These are phyloP conservation scores for Heterohyrax brucei DNA, from an alignment of 2,797 vertebrate genomes.

Conservation along the genomic window DNA sequence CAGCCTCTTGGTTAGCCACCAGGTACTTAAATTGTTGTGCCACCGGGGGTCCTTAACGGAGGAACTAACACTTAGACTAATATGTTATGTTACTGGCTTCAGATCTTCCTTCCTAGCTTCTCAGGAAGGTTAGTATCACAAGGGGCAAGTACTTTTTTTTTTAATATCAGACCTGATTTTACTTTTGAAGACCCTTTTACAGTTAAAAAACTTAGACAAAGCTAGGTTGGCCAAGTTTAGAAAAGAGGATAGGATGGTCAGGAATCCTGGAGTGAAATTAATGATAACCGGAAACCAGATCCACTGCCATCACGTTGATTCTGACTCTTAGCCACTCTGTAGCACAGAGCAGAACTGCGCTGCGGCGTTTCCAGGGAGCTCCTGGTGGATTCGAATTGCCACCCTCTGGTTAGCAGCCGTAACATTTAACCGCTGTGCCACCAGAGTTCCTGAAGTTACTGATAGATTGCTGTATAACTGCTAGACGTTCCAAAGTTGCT, in stretches of 20 bases:
- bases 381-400: no score
- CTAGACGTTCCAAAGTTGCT: not conserved
- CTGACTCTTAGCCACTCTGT: no score
- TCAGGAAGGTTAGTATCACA: slow-evolving; percentile 53
- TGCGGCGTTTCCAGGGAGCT: no score
- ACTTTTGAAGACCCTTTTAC: slow-evolving; percentile 26
- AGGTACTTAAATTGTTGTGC: not conserved
- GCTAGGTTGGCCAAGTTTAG: not conserved
- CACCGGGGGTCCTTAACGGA: no score
- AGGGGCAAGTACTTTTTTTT: slow-evolving; percentile 24
- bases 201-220: slow-evolving; percentile 1
- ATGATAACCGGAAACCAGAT: no score
- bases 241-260: not conserved
- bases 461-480: not conserved
- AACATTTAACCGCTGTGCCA: no score
- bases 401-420: no score
- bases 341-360: no score
- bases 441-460: no score
- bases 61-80: slow-evolving; percentile 47
- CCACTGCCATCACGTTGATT: no score
- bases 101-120: slow-evolving; percentile 55
- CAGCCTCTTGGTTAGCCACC: not conserved
- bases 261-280: not conserved
- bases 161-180: not conserved
- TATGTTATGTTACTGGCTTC: slow-evolving; percentile 37